These are phyloP conservation scores for Nettapus auritus DNA, from an alignment of 2,113 vertebrate species.

Conservation along the genomic window DNA sequence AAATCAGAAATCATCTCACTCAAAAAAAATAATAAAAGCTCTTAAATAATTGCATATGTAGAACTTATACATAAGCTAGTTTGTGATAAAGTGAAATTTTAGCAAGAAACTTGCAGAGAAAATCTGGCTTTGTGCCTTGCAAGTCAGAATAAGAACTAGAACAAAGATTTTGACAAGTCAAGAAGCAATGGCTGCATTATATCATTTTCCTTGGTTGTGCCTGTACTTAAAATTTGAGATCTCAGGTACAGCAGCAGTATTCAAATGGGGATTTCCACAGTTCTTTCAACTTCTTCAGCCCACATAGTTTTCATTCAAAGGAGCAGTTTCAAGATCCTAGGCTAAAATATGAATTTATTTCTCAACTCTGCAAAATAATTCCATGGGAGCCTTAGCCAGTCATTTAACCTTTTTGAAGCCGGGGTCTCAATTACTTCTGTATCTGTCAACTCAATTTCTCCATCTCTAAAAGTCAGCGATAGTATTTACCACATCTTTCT, in stretches of 20 bases:
- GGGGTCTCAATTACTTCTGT: neutral
- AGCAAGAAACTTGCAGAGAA: neutral
- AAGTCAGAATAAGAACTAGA: neutral
- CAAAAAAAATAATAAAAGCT: neutral
- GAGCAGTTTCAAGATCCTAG: neutral
- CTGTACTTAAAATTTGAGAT: neutral
- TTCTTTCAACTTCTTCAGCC: neutral
- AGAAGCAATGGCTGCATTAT: neutral
- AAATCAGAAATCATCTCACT: neutral
- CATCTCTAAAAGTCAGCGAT: neutral
- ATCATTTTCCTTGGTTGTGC: neutral
- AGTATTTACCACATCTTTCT: neutral
- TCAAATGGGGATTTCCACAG: neutral
- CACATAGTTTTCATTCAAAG: neutral
- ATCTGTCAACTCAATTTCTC: neutral
- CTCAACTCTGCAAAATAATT: neutral
- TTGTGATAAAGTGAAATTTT: neutral
- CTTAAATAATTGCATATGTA: neutral
- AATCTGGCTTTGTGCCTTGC: neutral
- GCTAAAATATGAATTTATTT: neutral
- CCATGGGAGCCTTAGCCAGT: neutral
- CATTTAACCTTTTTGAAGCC: constrained; percentile 1
- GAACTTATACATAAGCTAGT: neutral
- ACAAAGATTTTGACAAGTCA: neutral
- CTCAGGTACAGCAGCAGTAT: neutral